These are phyloP conservation scores for Pyrrhia umbra DNA, from an alignment of 2,888 invertebrate genomes.

Conservation along the genomic window DNA sequence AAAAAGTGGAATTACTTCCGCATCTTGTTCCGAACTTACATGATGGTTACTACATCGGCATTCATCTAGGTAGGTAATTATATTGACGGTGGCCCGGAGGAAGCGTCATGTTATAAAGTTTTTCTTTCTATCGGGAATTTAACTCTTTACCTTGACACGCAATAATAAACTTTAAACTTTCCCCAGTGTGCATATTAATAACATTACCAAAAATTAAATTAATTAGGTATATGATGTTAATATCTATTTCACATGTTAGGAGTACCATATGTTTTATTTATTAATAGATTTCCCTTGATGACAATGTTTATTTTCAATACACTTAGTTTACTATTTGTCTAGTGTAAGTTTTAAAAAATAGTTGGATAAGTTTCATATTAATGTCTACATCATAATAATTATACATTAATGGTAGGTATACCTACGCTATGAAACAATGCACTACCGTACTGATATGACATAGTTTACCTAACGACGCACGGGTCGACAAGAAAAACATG, in stretches of 20 bases:
- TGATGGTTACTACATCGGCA: background rate
- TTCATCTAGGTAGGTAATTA: background rate
- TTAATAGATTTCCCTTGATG: conserved; percentile 42
- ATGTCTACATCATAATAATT: no score
- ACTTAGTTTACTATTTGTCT: background rate
- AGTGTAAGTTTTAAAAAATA: background rate
- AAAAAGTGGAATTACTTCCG: background rate
- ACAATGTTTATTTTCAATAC: conserved; percentile 28
- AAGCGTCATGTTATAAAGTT: background rate
- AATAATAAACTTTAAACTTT: conserved; percentile 35
- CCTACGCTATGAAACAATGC: background rate
- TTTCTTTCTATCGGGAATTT: conserved; percentile 52
- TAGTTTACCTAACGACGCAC: conserved; percentile 30
- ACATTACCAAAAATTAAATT: conserved; percentile 46
- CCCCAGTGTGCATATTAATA: conserved; percentile 46
- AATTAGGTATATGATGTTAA: conserved; percentile 30
- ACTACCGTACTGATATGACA: conserved; percentile 12
- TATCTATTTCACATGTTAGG: conserved; percentile 40
- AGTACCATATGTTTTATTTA: conserved; percentile 18
- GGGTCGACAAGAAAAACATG: conserved; percentile 48
- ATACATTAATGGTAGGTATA: background rate
- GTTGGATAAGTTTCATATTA: background rate
- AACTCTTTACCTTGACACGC: conserved; percentile 54
- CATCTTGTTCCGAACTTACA: background rate
- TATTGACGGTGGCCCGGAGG: background rate